These are phyloP conservation scores for Microcebus griseorufus DNA, from an alignment of 2,113 vertebrate genomes.

Conservation along the genomic window DNA sequence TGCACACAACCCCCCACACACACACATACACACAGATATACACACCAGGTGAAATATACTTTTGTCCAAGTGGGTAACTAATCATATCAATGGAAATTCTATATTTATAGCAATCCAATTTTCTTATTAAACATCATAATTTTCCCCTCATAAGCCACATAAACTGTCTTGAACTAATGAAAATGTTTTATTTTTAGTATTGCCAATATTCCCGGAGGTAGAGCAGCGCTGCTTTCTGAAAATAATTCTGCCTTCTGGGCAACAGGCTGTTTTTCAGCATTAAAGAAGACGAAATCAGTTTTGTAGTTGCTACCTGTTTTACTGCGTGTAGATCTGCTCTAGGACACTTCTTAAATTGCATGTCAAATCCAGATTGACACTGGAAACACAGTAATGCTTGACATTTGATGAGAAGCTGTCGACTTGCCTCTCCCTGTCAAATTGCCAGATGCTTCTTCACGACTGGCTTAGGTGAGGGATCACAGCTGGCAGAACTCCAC, in stretches of 20 bases:
- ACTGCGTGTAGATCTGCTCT: not conserved
- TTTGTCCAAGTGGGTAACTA: not conserved
- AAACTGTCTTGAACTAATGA: not conserved
- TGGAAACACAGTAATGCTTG: slow-evolving; percentile 52
- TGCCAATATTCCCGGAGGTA: not conserved
- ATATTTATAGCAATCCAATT: not conserved
- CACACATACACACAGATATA: not conserved
- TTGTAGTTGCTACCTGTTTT: not conserved
- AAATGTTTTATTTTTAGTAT: slow-evolving; percentile 49
- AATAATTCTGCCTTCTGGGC: not conserved
- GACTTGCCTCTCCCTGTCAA: slow-evolving; percentile 69
- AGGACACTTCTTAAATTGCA: slow-evolving; percentile 76
- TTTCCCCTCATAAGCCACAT: slow-evolving; percentile 26
- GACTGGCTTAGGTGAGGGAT: slow-evolving; percentile 61
- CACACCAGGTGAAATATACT: fast-evolving
- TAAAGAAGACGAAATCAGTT: slow-evolving; percentile 50
- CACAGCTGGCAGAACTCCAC: slow-evolving; percentile 29
- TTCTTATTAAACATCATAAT: slow-evolving; percentile 48
- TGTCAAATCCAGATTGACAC: slow-evolving; percentile 71
- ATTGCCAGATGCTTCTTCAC: slow-evolving; percentile 58
- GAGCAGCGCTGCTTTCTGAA: not conserved
- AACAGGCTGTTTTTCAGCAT: not conserved
- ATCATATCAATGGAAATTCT: not conserved
- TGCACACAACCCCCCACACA: not conserved
- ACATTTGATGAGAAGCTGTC: slow-evolving; percentile 74